phyloP scores from a whole-genome alignment of 2,888 invertebrate species.

The Cosmopolites sordidus region DNA sequence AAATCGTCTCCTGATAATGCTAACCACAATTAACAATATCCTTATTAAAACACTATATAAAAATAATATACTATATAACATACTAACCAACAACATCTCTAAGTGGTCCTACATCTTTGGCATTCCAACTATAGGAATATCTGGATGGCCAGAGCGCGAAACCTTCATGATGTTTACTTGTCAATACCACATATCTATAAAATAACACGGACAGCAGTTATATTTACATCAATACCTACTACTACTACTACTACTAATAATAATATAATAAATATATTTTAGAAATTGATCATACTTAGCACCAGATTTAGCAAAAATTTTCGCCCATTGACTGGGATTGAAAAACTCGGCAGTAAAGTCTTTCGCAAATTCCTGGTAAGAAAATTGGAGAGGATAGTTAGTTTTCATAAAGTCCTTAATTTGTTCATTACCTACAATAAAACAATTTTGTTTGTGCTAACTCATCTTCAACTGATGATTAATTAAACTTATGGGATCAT shows the following conservation, averaged over 20 bases:
- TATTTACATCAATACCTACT: no score
- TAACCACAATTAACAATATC: no score
- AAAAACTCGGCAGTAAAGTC: constrained; percentile 89
- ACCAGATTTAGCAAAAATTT: constrained; percentile 76
- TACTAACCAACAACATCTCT: constrained; percentile 38
- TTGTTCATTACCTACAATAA: neutral
- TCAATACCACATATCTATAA: constrained; percentile 67
- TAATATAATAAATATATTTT: no score
- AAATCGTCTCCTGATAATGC: no score
- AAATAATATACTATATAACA: no score
- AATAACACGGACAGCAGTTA: no score
- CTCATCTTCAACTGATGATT: no score
- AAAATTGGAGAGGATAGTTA: constrained; percentile 79
- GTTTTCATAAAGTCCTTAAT: constrained; percentile 66
- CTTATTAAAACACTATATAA: no score
- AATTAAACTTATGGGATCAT: no score
- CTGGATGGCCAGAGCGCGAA: constrained; percentile 80
- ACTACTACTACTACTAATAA: no score
- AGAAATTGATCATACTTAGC: constrained; percentile 69
- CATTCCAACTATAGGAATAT: constrained; percentile 80
- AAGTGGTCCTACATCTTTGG: constrained; percentile 46
- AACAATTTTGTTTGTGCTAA: no score
- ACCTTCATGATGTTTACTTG: constrained; percentile 87
- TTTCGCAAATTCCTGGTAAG: constrained; percentile 88
- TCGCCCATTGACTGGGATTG: constrained; percentile 78